Conservation (phyloP, 2,888 invertebrate species). For the Alcis repandata region DNA sequence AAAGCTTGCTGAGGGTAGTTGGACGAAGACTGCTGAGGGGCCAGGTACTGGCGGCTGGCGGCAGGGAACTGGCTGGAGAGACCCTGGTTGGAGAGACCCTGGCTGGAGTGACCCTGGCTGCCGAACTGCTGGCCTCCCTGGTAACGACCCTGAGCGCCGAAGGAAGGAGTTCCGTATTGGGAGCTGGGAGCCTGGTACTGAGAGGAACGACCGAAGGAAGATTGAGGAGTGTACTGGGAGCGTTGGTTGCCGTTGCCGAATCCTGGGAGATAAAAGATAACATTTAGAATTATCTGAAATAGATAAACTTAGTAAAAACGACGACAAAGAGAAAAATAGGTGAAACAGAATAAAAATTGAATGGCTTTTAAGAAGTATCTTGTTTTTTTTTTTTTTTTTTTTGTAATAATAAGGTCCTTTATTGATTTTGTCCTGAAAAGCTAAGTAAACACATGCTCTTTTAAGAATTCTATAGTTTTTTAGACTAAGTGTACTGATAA, state of each 20-base stretch:
- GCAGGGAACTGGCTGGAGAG: conserved; percentile 54
- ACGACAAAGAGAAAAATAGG: background rate
- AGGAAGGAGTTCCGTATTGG: conserved; percentile 54
- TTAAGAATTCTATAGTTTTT: too few relatives aligned
- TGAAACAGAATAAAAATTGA: too few relatives aligned
- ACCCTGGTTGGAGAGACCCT: conserved; percentile 28
- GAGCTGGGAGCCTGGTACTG: conserved; percentile 53
- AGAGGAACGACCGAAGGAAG: conserved; percentile 36
- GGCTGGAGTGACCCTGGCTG: conserved; percentile 32
- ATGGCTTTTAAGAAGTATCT: too few relatives aligned
- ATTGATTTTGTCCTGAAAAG: too few relatives aligned
- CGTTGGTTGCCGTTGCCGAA: conserved; percentile 45
- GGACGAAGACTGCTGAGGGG: conserved; percentile 62
- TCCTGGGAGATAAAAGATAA: conserved; percentile 45
- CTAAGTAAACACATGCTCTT: too few relatives aligned
- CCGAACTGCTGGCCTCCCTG: conserved; percentile 30
- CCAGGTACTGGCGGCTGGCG: conserved; percentile 73
- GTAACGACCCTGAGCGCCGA: conserved; percentile 42
- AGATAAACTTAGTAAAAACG: background rate
- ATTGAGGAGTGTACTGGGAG: conserved; percentile 40
- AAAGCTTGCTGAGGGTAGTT: conserved; percentile 74
- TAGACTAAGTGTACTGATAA: too few relatives aligned
- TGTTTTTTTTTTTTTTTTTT: too few relatives aligned
- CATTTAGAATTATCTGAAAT: too few relatives aligned
- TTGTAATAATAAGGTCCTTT: too few relatives aligned